Percentiles rank a stretch among this genome's conserved stretches.
Evolutionary conservation across 2,113 vertebrate species (phyloP).

Genomic region (Gorsachius goisagi): DNA sequence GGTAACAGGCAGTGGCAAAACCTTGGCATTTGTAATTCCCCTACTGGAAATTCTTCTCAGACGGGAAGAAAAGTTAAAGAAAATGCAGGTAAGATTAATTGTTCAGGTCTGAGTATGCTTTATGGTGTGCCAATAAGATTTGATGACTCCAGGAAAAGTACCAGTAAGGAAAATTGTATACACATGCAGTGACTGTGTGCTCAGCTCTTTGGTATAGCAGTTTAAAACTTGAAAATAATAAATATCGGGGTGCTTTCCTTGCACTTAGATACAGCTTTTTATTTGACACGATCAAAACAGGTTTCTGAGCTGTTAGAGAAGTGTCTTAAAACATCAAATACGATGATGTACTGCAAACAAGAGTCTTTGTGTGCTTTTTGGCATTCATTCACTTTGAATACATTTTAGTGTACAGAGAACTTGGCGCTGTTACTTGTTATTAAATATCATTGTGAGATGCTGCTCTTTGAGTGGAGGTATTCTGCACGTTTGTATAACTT

Average conservation of each 20-base stretch:
- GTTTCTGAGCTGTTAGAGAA: neutral
- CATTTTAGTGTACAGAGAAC: rapidly evolving
- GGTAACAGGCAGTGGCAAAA: constrained; percentile 97
- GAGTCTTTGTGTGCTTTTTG: neutral
- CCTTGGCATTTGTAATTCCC: constrained; percentile 93
- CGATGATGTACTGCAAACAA: rapidly evolving
- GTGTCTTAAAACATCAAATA: neutral
- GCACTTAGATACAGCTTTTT: neutral
- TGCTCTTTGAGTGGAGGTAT: neutral
- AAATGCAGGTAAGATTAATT: constrained; percentile 81
- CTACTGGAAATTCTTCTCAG: constrained; percentile 89
- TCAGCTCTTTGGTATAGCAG: neutral
- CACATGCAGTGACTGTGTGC: rapidly evolving
- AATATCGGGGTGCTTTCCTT: neutral
- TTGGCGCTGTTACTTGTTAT: neutral
- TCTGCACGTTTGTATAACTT: neutral
- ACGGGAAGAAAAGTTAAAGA: constrained; percentile 90
- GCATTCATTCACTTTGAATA: neutral
- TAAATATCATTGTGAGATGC: neutral
- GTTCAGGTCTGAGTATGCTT: rapidly evolving
- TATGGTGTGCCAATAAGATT: rapidly evolving
- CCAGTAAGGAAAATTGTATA: rapidly evolving
- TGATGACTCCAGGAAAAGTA: neutral
- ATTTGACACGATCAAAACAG: neutral
- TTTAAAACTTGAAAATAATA: neutral